Percentiles rank a stretch among this genome's conserved stretches.
These are phyloP conservation scores for Lasiurus borealis DNA, from an alignment of 2,113 vertebrate species.

Conservation along the genomic window DNA sequence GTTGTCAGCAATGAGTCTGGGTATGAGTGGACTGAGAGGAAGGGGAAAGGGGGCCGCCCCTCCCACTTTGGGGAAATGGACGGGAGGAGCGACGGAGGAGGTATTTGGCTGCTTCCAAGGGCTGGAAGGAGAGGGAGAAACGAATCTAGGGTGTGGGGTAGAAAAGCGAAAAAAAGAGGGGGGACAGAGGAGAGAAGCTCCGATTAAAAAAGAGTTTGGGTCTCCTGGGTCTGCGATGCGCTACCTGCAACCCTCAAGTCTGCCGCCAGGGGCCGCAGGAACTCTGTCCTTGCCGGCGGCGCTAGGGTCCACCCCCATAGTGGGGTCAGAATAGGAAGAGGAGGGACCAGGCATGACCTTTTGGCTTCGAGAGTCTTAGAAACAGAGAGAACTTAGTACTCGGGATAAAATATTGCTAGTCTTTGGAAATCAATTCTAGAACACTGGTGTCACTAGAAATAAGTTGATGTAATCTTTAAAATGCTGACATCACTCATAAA, in stretches of 20 bases:
- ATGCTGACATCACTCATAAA: slow-evolving; percentile 7
- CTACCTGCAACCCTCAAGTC: slow-evolving; percentile 58
- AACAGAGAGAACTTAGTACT: not conserved
- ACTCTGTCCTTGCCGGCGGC: not conserved
- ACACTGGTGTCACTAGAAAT: not conserved
- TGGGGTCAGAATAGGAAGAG: not conserved
- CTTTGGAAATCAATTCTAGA: not conserved
- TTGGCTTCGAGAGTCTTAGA: not conserved
- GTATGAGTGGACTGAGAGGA: slow-evolving; percentile 68
- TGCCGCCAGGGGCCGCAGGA: slow-evolving; percentile 67
- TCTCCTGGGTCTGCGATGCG: not conserved
- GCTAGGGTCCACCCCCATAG: not conserved
- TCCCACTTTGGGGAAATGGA: slow-evolving; percentile 21
- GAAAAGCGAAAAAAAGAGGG: not conserved
- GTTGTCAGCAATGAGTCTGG: slow-evolving; percentile 72
- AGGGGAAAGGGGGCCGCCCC: not conserved
- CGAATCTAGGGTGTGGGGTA: not conserved
- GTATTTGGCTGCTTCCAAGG: slow-evolving; percentile 4
- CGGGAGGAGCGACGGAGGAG: not conserved
- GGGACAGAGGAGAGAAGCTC: not conserved
- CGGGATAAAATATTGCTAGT: not conserved
- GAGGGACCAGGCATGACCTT: not conserved
- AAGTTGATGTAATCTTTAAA: slow-evolving; percentile 33
- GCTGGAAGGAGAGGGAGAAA: not conserved
- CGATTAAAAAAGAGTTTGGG: not conserved